Percentiles rank a stretch among this genome's conserved stretches.
phyloP scores from a whole-genome alignment of 2,888 invertebrate genomes.

The Notocelia uddmanniana region DNA sequence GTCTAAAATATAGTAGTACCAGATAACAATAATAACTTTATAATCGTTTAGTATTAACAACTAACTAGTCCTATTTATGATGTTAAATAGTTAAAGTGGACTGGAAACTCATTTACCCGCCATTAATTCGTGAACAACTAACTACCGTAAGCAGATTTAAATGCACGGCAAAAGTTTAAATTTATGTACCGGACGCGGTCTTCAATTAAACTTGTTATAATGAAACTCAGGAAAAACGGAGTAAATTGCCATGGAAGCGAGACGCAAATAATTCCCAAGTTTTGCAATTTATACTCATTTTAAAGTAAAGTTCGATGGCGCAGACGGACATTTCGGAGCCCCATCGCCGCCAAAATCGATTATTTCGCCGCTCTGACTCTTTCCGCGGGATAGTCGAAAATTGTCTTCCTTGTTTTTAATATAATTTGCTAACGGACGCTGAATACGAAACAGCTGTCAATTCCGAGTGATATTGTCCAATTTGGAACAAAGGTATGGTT shows the following conservation, averaged over 20 bases:
- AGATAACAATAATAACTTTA: slow-evolving; percentile 11
- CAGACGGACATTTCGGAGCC: slow-evolving; percentile 63
- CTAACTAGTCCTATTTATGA: slow-evolving; percentile 51
- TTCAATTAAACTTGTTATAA: slow-evolving; percentile 84
- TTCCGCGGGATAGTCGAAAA: slow-evolving; percentile 52
- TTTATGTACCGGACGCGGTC: slow-evolving; percentile 81
- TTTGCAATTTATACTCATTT: slow-evolving; percentile 80
- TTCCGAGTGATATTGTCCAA: slow-evolving; percentile 35
- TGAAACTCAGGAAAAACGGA: slow-evolving; percentile 79
- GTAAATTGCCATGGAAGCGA: slow-evolving; percentile 72
- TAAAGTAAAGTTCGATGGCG: slow-evolving; percentile 71
- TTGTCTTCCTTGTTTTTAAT: slow-evolving; percentile 52
- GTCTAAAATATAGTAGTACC: not conserved
- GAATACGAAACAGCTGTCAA: slow-evolving; percentile 47
- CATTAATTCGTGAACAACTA: slow-evolving; percentile 67
- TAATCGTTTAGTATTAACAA: slow-evolving; percentile 51
- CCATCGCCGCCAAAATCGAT: slow-evolving; percentile 61
- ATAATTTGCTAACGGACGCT: slow-evolving; percentile 48
- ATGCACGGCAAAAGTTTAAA: slow-evolving; percentile 82
- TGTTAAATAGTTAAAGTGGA: slow-evolving; percentile 63
- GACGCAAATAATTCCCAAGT: slow-evolving; percentile 79
- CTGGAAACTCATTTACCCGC: slow-evolving; percentile 73
- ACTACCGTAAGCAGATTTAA: slow-evolving; percentile 80
- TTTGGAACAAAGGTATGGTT: slow-evolving; percentile 40
- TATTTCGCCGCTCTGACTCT: slow-evolving; percentile 61